phyloP scores from a whole-genome alignment of 2,888 invertebrate species.

The Drosophila monieri region DNA sequence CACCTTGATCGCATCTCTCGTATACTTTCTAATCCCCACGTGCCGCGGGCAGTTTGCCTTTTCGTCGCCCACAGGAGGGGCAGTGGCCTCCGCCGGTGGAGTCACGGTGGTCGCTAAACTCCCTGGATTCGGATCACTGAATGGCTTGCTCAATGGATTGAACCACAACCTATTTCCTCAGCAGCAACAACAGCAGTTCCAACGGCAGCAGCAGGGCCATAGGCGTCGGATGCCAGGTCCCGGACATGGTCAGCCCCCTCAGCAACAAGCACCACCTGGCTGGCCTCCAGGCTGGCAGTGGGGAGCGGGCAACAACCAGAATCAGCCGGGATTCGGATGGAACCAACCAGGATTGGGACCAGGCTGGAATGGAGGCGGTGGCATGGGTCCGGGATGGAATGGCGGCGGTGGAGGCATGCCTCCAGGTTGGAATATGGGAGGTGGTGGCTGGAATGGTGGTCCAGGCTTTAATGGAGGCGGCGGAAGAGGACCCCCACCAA shows the following conservation, averaged over 20 bases:
- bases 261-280: conserved; percentile 29
- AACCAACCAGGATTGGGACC: conserved; percentile 5
- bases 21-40: conserved; percentile 13
- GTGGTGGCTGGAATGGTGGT: conserved; percentile 12
- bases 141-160: conserved; percentile 15
- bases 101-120: conserved; percentile 47
- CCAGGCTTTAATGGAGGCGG: conserved; percentile 4
- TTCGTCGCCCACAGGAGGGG: conserved; percentile 46
- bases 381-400: conserved; percentile 21
- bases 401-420: conserved; percentile 1
- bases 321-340: conserved; percentile 26
- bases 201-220: conserved; percentile 10
- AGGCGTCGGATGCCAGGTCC: conserved; percentile 16
- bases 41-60: conserved; percentile 49
- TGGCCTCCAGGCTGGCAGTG: conserved; percentile 50
- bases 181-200: conserved; percentile 29
- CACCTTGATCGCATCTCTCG: conserved; percentile 13
- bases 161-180: conserved; percentile 19
- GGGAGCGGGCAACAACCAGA: conserved; percentile 28
- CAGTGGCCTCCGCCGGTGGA: conserved; percentile 57
- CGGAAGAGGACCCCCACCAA: conserved; percentile 12
- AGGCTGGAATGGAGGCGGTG: conserved; percentile 23
- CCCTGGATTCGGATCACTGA: conserved; percentile 41
- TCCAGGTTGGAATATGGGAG: conserved; percentile 1
- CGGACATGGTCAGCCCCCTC: not conserved